Evolutionary conservation across 92 coral and sea anemone species (phyloP).

Genomic region (Bergia sp.): DNA sequence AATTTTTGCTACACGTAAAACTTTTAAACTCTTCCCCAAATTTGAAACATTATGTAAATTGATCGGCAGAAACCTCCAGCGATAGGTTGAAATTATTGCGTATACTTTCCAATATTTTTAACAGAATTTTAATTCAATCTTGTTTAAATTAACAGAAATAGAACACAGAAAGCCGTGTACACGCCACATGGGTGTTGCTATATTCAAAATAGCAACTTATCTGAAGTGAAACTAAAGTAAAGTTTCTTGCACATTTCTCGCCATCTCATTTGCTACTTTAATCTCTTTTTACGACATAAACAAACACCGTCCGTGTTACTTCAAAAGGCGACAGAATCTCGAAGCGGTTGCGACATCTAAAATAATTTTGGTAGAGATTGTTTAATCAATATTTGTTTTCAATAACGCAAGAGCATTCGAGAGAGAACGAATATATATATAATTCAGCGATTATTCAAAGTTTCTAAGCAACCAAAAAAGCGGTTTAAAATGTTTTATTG

Average conservation of each 20-base stretch:
- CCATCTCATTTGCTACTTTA: background rate
- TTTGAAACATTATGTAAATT: background rate
- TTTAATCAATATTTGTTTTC: background rate
- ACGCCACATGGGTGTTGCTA: background rate
- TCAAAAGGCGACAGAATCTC: background rate
- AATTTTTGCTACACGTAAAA: background rate
- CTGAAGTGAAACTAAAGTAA: background rate
- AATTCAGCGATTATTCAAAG: background rate
- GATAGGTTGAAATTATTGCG: background rate
- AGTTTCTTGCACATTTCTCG: background rate
- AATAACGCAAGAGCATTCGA: background rate
- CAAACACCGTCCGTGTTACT: background rate
- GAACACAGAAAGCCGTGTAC: background rate
- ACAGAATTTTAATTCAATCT: background rate
- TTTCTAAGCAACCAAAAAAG: constrained; percentile 28
- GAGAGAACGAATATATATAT: constrained; percentile 17
- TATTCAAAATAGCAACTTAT: background rate
- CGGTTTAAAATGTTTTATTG: constrained; percentile 26
- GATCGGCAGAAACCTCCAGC: too few species aligned
- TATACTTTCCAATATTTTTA: background rate
- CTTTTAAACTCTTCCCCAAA: background rate
- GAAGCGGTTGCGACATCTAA: background rate
- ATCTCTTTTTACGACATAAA: background rate
- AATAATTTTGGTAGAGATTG: background rate
- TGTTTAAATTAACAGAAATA: constrained; percentile 1